Evolutionary conservation across 2,797 vertebrate species (phyloP).

Genomic region (Cheirogaleus major): DNA sequence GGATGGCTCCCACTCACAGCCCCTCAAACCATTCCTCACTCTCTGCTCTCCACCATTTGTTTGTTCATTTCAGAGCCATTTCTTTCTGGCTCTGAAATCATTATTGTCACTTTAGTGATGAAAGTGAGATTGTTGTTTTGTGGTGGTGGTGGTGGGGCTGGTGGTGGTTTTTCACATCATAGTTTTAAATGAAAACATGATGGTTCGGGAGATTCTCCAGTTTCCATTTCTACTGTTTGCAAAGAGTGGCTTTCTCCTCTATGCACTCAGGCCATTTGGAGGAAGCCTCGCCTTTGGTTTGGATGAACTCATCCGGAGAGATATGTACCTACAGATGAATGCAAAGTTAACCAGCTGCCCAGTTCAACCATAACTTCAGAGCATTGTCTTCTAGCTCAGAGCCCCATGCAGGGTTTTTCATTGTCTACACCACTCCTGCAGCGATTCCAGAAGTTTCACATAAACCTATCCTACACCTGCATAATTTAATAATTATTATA

Average conservation of each 20-base stretch:
- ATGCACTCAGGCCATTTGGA: background rate
- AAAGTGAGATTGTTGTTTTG: background rate
- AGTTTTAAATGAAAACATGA: slow-evolving; percentile 52
- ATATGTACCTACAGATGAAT: background rate
- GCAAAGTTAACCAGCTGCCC: slow-evolving; percentile 67
- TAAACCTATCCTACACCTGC: slow-evolving; percentile 81
- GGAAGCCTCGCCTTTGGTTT: slow-evolving; percentile 30
- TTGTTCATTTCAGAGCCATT: slow-evolving; percentile 20
- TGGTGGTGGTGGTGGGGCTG: background rate
- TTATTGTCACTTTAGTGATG: background rate
- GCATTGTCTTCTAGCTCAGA: slow-evolving; percentile 62
- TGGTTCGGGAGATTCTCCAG: background rate
- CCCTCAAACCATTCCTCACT: accelerated
- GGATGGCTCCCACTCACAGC: background rate
- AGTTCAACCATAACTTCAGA: slow-evolving; percentile 65
- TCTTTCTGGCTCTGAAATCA: background rate
- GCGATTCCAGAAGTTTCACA: slow-evolving; percentile 79
- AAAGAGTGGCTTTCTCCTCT: background rate
- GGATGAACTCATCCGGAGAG: slow-evolving; percentile 14
- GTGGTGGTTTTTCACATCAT: background rate
- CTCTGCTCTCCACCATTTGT: background rate
- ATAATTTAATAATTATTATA: slow-evolving; percentile 85
- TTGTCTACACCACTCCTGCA: slow-evolving; percentile 75
- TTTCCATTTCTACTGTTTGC: background rate
- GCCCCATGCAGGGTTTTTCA: slow-evolving; percentile 80